phyloP scores from a whole-genome alignment of 2,888 invertebrate species.

The Hypomecis atomaria region DNA sequence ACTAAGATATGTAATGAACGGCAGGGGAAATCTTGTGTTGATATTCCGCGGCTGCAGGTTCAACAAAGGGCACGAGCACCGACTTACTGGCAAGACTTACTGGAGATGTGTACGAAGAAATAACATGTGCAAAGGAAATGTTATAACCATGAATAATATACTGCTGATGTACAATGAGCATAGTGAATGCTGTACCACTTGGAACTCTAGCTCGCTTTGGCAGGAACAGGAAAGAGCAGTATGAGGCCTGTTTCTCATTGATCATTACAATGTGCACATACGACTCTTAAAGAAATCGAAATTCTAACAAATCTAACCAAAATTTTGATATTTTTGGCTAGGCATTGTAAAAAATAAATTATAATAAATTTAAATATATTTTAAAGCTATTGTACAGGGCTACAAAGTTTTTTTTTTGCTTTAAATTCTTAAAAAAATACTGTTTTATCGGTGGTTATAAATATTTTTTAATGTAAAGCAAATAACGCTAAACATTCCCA shows the following conservation, averaged over 20 bases:
- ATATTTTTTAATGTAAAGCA: no score
- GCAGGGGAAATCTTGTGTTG: constrained; percentile 45
- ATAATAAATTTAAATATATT: no score
- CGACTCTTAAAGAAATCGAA: not conserved
- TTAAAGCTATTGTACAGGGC: no score
- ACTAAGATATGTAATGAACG: constrained; percentile 36
- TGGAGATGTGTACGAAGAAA: constrained; percentile 56
- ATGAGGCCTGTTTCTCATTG: not conserved
- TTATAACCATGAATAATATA: constrained; percentile 6
- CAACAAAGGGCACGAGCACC: constrained; percentile 44
- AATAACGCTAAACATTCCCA: no score
- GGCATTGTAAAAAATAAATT: no score
- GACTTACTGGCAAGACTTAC: constrained; percentile 39
- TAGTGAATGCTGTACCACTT: constrained; percentile 20
- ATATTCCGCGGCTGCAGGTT: constrained; percentile 49
- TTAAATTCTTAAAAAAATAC: no score
- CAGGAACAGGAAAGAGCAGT: not conserved
- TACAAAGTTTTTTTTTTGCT: no score
- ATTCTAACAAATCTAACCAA: no score
- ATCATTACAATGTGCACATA: not conserved
- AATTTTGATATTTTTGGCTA: no score
- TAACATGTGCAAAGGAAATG: constrained; percentile 34
- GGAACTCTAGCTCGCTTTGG: not conserved
- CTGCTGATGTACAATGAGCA: constrained; percentile 21
- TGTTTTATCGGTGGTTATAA: no score